These are phyloP conservation scores for Stramonita haemastoma DNA, from an alignment of 2,888 invertebrate genomes.

Conservation along the genomic window DNA sequence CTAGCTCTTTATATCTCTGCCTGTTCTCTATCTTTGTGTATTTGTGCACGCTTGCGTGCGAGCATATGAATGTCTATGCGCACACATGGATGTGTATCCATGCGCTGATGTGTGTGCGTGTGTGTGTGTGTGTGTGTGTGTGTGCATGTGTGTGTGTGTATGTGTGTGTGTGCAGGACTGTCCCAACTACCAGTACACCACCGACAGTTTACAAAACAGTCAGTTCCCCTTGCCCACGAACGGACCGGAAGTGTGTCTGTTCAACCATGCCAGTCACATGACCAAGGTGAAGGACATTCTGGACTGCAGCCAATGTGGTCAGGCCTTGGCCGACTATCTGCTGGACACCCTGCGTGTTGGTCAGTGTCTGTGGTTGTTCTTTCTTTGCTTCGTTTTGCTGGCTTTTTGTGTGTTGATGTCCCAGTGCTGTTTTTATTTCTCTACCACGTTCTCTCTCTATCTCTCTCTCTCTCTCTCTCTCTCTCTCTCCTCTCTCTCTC, in stretches of 20 bases:
- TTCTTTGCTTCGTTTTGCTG: no score
- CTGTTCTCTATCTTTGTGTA: not conserved
- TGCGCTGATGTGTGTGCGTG: slow-evolving; percentile 2
- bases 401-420: no score
- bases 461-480: no score
- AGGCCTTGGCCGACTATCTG: not conserved
- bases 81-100: not conserved
- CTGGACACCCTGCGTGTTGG: not conserved
- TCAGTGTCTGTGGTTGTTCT: not conserved
- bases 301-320: not conserved
- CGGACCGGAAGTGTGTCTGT: slow-evolving; percentile 26
- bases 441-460: no score
- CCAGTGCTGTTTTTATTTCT: no score
- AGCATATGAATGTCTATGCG: not conserved
- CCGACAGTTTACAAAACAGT: not conserved
- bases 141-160: not conserved
- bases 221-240: not conserved
- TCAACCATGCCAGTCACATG: slow-evolving; percentile 23
- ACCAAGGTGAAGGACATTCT: slow-evolving; percentile 22
- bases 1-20: no score
- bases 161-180: not conserved
- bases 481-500: no score
- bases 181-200: not conserved
- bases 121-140: slow-evolving; percentile 13
- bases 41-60: not conserved